Percentiles rank a stretch among this genome's conserved stretches.
These are phyloP conservation scores for Typhlomys cinereus DNA, from an alignment of 2,113 vertebrate genomes.

Conservation along the genomic window DNA sequence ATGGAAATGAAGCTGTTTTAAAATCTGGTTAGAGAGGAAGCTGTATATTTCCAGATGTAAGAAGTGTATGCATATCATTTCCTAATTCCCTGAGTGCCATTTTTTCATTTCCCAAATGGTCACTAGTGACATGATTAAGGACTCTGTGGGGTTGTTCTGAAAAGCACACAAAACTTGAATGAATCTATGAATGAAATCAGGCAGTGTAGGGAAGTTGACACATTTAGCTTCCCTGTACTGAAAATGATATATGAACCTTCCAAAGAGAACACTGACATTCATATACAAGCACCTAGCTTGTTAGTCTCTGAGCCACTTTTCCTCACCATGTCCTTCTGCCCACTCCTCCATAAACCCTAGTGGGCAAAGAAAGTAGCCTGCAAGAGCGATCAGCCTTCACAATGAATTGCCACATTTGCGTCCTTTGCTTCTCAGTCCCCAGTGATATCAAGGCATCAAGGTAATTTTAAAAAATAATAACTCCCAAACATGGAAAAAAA, in stretches of 20 bases:
- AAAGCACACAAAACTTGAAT: slow-evolving; percentile 23
- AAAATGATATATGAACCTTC: slow-evolving; percentile 50
- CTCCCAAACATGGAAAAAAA: not conserved
- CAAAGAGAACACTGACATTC: not conserved
- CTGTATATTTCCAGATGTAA: slow-evolving; percentile 42
- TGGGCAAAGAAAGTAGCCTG: not conserved
- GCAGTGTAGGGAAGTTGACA: not conserved
- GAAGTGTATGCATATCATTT: slow-evolving; percentile 49
- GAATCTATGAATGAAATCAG: slow-evolving; percentile 30
- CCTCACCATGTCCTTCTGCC: not conserved
- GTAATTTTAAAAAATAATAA: slow-evolving; percentile 50
- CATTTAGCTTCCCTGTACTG: slow-evolving; percentile 13
- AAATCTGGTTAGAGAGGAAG: slow-evolving; percentile 57
- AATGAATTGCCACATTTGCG: not conserved
- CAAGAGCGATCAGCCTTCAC: not conserved
- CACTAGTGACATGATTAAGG: not conserved
- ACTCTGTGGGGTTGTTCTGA: slow-evolving; percentile 3
- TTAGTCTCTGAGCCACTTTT: not conserved
- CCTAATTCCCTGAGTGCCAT: slow-evolving; percentile 13
- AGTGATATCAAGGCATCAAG: slow-evolving; percentile 4
- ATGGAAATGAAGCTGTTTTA: slow-evolving; percentile 57
- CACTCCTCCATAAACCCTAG: not conserved
- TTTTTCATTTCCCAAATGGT: slow-evolving; percentile 43
- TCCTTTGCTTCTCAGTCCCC: not conserved
- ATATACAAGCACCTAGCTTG: not conserved